These are phyloP conservation scores for Numida meleagris DNA, from an alignment of 2,113 vertebrate species.

Conservation along the genomic window DNA sequence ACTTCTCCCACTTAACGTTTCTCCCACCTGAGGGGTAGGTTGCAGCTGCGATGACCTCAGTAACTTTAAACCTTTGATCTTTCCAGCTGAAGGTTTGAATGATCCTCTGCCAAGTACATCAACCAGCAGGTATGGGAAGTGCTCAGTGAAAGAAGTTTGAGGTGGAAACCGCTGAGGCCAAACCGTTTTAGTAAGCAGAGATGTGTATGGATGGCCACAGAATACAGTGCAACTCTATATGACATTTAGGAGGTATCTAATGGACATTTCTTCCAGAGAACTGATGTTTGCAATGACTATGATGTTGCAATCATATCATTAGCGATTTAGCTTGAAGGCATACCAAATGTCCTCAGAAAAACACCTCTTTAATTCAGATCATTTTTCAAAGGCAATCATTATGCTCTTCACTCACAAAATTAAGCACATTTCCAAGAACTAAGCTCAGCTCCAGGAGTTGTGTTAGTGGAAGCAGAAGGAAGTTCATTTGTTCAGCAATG, in stretches of 20 bases:
- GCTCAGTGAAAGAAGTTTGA: not conserved
- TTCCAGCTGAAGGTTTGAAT: not conserved
- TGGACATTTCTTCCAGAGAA: not conserved
- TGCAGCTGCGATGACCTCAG: not conserved
- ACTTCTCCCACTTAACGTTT: not conserved
- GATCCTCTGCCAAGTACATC: not conserved
- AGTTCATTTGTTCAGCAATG: not conserved
- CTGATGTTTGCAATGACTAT: not conserved
- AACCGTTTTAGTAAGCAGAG: not conserved
- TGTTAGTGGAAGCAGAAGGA: not conserved
- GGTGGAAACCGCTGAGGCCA: not conserved
- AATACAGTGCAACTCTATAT: accelerated
- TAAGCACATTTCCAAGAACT: not conserved
- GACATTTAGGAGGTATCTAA: not conserved
- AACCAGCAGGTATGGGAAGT: not conserved
- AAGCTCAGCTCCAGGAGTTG: not conserved
- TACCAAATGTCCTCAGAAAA: not conserved
- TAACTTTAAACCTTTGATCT: not conserved
- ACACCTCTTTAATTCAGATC: not conserved
- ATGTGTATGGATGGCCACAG: not conserved
- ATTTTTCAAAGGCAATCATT: not conserved
- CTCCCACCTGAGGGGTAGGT: accelerated
- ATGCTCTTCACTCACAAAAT: not conserved
- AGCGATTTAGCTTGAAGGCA: not conserved
- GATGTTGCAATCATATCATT: not conserved